Percentiles rank a stretch among this genome's conserved stretches.
These are phyloP conservation scores for Dysidea cf. avara DNA, from an alignment of 37 sponge, comb jelly and placozoan genomes.

Conservation along the genomic window DNA sequence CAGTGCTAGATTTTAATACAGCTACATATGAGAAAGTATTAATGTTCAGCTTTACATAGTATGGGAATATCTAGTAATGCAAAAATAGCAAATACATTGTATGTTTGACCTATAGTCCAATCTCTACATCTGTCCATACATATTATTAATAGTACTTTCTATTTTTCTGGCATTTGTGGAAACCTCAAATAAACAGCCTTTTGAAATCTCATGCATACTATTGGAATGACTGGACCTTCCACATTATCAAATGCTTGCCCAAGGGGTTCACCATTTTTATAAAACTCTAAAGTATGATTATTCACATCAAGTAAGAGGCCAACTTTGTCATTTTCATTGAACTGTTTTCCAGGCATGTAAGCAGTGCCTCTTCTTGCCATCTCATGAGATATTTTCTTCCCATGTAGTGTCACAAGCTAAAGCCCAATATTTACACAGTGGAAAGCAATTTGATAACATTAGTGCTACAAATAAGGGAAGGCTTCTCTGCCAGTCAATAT, in stretches of 20 bases:
- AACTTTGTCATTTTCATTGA: conserved; percentile 35
- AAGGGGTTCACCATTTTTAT: conserved; percentile 39
- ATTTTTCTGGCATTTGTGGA: conserved; percentile 20
- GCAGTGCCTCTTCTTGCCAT: conserved; percentile 16
- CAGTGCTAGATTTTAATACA: too few species aligned
- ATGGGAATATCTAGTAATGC: too few species aligned
- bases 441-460: conserved; percentile 39
- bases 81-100: too few species aligned
- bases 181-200: conserved; percentile 41
- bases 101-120: too few species aligned
- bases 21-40: too few species aligned
- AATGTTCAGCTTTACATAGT: too few species aligned
- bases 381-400: conserved; percentile 33
- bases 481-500: too few species aligned
- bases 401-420: conserved; percentile 44
- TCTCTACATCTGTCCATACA: too few species aligned
- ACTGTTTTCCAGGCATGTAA: conserved; percentile 25
- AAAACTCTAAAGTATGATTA: conserved; percentile 30
- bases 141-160: too few species aligned
- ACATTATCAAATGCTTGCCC: conserved; percentile 31
- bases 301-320: conserved; percentile 44
- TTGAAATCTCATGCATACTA: conserved; percentile 43
- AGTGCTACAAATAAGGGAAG: too few species aligned
- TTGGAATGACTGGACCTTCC: conserved; percentile 55
- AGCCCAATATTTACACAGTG: conserved; percentile 33